Percentiles rank a stretch among this genome's conserved stretches.
These are phyloP conservation scores for Nezara viridula DNA, from an alignment of 2,888 invertebrate genomes.

Conservation along the genomic window DNA sequence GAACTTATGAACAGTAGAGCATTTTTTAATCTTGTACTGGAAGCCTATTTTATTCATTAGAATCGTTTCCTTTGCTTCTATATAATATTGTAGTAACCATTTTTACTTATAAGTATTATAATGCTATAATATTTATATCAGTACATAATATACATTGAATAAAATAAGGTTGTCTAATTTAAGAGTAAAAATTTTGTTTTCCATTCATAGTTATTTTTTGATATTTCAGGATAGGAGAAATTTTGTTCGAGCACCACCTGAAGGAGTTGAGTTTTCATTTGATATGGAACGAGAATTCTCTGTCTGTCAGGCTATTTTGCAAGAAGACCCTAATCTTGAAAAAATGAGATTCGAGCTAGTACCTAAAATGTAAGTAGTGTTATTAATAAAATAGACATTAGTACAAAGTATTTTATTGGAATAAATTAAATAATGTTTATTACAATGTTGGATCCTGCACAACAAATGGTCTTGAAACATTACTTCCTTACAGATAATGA, in stretches of 20 bases:
- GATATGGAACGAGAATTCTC: slow-evolving; percentile 94
- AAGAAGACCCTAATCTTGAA: slow-evolving; percentile 95
- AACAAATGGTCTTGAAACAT: no score
- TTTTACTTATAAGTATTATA: no score
- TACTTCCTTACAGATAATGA: no score
- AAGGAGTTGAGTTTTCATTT: slow-evolving; percentile 95
- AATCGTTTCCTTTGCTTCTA: no score
- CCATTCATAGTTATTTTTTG: background rate
- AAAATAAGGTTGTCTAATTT: no score
- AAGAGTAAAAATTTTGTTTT: background rate
- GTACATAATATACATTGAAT: no score
- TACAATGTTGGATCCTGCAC: no score
- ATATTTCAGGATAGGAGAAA: slow-evolving; percentile 89
- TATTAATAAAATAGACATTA: background rate
- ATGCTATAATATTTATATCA: no score
- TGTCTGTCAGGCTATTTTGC: slow-evolving; percentile 93
- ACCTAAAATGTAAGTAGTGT: slow-evolving; percentile 92
- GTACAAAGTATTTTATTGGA: background rate
- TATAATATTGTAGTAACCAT: no score
- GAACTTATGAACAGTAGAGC: no score
- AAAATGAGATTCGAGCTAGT: slow-evolving; percentile 99
- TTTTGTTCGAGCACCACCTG: slow-evolving; percentile 96
- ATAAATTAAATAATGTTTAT: background rate
- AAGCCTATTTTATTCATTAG: no score
- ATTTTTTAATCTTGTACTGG: no score